Percentiles rank a stretch among this genome's conserved stretches.
Evolutionary conservation across 2,113 vertebrate species (phyloP).

Genomic region (Lepus europaeus): DNA sequence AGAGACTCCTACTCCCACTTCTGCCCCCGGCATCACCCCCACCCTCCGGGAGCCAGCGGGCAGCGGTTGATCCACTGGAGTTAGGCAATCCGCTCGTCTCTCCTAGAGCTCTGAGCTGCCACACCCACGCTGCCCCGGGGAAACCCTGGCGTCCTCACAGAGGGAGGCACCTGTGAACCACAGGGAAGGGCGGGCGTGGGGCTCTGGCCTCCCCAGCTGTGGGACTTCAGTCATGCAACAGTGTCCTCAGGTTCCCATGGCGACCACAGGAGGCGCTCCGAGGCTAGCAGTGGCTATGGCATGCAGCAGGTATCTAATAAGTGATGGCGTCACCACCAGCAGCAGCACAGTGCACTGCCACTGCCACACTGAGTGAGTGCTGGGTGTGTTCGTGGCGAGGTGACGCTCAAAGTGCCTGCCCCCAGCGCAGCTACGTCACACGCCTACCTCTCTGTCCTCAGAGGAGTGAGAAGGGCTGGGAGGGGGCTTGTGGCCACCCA

Average conservation of each 20-base stretch:
- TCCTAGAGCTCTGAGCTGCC: neutral
- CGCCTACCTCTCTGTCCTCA: neutral
- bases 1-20: no score
- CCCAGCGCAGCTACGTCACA: neutral
- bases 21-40: no score
- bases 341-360: neutral
- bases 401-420: neutral
- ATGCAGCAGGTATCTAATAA: neutral
- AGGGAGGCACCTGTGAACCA: neutral
- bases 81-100: no score
- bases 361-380: neutral
- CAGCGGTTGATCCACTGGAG: no score
- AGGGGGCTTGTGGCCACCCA: neutral
- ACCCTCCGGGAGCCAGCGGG: no score
- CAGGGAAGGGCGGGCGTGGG: accelerated
- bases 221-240: neutral
- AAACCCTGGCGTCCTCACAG: neutral
- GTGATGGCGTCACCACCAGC: no score
- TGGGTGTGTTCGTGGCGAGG: no score
- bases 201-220: no score
- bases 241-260: no score
- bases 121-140: neutral
- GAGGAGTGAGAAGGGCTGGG: neutral
- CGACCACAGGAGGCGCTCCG: neutral
- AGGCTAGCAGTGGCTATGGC: neutral